phyloP scores from a whole-genome alignment of 2,888 invertebrate genomes.

The Limnephilus auricula region DNA sequence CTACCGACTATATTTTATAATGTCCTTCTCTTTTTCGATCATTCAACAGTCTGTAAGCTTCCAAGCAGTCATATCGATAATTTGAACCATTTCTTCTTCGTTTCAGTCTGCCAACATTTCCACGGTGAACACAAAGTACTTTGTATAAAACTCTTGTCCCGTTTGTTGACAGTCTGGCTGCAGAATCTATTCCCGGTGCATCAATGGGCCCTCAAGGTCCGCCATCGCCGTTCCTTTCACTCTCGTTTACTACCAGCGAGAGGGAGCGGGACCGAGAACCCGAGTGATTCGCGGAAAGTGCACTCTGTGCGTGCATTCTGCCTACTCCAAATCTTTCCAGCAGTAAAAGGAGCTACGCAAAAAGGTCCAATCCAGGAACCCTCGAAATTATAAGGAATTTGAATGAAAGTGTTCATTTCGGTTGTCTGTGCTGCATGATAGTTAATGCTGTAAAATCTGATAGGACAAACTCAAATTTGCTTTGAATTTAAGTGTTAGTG shows the following conservation, averaged over 20 bases:
- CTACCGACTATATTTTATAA: too few species aligned
- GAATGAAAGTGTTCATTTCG: not conserved
- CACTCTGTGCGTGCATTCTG: conserved; percentile 37
- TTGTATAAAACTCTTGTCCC: not conserved
- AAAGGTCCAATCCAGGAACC: not conserved
- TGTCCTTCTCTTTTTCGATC: too few species aligned
- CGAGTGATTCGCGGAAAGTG: conserved; percentile 49
- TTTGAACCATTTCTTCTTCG: not conserved
- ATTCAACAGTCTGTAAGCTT: not conserved
- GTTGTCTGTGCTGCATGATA: too few species aligned
- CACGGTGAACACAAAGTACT: not conserved
- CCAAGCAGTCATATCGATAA: not conserved
- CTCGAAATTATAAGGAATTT: too few species aligned
- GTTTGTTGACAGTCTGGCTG: conserved; percentile 34
- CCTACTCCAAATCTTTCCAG: not conserved
- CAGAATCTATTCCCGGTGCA: conserved; percentile 42
- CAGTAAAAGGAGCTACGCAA: not conserved
- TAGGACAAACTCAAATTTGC: too few species aligned
- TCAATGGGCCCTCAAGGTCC: conserved; percentile 53
- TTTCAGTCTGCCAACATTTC: not conserved
- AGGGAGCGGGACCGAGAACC: conserved; percentile 13
- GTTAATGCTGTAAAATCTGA: too few species aligned
- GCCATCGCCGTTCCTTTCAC: conserved; percentile 29
- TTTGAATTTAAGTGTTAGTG: too few species aligned
- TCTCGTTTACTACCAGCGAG: not conserved